Evolutionary conservation across 2,888 invertebrate genomes (phyloP), one percentile per base, ranked within the genome.

Genomic region (Mesoligia furuncula): DNA sequence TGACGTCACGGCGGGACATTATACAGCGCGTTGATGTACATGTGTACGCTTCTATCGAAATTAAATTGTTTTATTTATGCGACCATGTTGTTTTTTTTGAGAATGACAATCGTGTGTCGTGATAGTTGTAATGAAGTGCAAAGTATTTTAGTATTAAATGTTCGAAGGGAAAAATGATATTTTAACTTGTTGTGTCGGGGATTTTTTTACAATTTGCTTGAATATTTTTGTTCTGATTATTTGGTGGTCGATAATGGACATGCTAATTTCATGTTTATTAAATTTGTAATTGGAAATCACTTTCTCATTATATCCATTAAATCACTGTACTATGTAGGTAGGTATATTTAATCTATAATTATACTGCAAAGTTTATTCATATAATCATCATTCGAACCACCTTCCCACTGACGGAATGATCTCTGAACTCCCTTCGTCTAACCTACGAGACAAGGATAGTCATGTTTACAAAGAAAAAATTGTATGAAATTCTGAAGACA

Each of bases 1-100:
- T 91, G 92, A 94, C 95, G 95, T 95, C 95, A 94, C 85, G 42
- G 48, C 65, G 75, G 79, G 86, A 87, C 85, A 87, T 79, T 78
- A 77, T 85, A 82, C 81, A 84, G 85, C 61, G 75, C 83, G 87
- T 80, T 84, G 85, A 88, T 71, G 77, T 62, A 85, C 78, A 83
- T 77, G 80, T 73, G 77, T 79, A 75, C 70, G 69, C 65, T 79
- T 68, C 61, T 77, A 75, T 76, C 54, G 59, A 70, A 83, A 75
- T 80, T 73, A 77, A 86, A 86, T 77, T 68, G 70, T 64, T 80
- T 84, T 84, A 84, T 85, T 85, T 86, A 80, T 84, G 70, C 61
- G 54, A 7, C 39, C 42, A 68, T 73, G 39, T 61, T 70, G 36
- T 54, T 62, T 77, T 80, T 31, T 77, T 75, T 57, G 4, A 65